Evolutionary conservation across 2,888 invertebrate genomes (phyloP).

Genomic region (Ariolimax columbianus): DNA sequence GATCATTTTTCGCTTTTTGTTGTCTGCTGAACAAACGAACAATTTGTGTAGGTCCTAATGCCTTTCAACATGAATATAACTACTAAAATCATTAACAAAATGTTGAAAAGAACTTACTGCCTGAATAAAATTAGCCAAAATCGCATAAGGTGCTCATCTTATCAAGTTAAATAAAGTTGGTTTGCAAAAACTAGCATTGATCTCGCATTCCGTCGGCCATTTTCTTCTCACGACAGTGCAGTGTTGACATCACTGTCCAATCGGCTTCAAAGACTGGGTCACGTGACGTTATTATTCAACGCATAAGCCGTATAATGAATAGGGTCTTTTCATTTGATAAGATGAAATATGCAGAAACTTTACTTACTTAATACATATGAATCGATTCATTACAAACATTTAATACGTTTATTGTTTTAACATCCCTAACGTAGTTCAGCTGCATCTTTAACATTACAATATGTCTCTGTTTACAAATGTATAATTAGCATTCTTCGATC

Average conservation of each 20-base stretch:
- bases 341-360: neutral
- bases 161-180: neutral
- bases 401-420: neutral
- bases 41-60: neutral
- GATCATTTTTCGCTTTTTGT: neutral
- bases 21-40: constrained; percentile 1
- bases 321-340: constrained; percentile 14
- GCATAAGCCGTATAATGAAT: constrained; percentile 19
- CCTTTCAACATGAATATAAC: neutral
- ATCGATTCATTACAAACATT: neutral
- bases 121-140: constrained; percentile 39
- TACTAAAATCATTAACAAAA: neutral
- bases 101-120: constrained; percentile 37
- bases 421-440: neutral
- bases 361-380: neutral
- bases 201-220: constrained; percentile 49
- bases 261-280: constrained; percentile 45
- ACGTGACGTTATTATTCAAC: constrained; percentile 54
- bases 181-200: constrained; percentile 15
- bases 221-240: constrained; percentile 54
- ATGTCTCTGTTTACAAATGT: neutral
- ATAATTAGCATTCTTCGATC: no score
- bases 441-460: neutral
- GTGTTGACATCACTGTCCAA: constrained; percentile 59
- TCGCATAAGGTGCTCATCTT: constrained; percentile 39